Conservation (phyloP, 1,140 invertebrate genomes). For the Bombus confusus region DNA sequence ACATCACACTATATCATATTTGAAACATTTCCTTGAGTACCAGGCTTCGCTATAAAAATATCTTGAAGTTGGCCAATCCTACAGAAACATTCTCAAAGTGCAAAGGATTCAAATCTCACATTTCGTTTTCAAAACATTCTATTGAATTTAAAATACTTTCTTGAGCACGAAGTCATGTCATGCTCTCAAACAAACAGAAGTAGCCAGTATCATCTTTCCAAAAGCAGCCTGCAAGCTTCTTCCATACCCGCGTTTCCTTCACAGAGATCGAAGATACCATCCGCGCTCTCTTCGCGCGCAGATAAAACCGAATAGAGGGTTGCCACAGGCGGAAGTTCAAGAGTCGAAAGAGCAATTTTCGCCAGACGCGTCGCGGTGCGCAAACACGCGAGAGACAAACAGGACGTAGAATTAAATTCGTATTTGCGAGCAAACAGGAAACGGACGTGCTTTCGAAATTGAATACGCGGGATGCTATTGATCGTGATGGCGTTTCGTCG, state of each 20-base stretch:
- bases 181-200: not conserved
- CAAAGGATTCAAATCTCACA: too few species aligned
- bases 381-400: conserved; percentile 62
- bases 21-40: too few species aligned
- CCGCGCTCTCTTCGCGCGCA: not conserved
- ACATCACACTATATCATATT: too few species aligned
- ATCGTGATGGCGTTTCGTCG: conserved; percentile 22
- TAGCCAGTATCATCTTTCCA: not conserved
- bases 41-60: too few species aligned
- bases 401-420: conserved; percentile 68
- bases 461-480: conserved; percentile 55
- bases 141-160: too few species aligned
- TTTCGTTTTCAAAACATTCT: too few species aligned
- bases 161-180: not conserved
- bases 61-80: too few species aligned
- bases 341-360: conserved; percentile 66
- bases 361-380: conserved; percentile 50
- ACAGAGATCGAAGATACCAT: not conserved
- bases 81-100: too few species aligned
- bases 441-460: conserved; percentile 65
- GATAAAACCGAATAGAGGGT: not conserved
- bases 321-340: not conserved
- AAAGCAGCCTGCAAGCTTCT: not conserved
- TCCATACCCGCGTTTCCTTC: not conserved
- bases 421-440: conserved; percentile 68